Conservation (phyloP, 2,797 vertebrate genomes). For the Girardinus metallicus region DNA sequence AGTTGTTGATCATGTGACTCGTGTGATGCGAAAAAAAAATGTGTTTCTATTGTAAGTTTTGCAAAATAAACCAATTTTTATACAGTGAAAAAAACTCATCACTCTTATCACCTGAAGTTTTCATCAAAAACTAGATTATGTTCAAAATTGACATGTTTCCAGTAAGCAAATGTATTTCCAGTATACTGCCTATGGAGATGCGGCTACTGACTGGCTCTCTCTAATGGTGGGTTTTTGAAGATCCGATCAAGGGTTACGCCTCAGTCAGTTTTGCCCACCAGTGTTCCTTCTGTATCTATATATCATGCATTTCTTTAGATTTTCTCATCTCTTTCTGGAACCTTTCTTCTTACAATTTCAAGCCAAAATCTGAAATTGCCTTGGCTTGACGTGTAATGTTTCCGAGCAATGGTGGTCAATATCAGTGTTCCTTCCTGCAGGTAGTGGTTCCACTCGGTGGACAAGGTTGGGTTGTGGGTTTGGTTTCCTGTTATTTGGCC, state of each 20-base stretch:
- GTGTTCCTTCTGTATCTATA: not conserved
- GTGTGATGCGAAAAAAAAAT: too few species aligned
- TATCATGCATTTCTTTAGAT: too few species aligned
- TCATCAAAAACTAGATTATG: too few species aligned
- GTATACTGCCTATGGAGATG: too few species aligned
- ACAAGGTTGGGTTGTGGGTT: not conserved
- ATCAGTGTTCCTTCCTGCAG: not conserved
- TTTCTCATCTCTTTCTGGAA: not conserved
- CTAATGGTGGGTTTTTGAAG: slow-evolving; percentile 48
- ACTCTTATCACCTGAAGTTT: too few species aligned
- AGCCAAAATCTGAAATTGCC: not conserved
- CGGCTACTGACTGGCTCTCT: slow-evolving; percentile 18
- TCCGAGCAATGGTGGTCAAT: not conserved
- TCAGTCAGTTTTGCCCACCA: slow-evolving; percentile 61
- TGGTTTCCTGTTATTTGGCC: not conserved
- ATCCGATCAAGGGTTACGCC: slow-evolving; percentile 61
- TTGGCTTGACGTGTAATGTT: not conserved
- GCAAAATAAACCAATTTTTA: too few species aligned
- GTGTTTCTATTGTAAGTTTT: too few species aligned
- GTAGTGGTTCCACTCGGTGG: not conserved
- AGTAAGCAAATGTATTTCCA: too few species aligned
- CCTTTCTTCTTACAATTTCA: not conserved
- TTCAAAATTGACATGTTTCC: too few species aligned
- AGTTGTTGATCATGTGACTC: too few species aligned
- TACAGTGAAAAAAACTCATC: too few species aligned